Evolutionary conservation across 2,888 invertebrate species (phyloP).

Genomic region (Drosophila birchii): DNA sequence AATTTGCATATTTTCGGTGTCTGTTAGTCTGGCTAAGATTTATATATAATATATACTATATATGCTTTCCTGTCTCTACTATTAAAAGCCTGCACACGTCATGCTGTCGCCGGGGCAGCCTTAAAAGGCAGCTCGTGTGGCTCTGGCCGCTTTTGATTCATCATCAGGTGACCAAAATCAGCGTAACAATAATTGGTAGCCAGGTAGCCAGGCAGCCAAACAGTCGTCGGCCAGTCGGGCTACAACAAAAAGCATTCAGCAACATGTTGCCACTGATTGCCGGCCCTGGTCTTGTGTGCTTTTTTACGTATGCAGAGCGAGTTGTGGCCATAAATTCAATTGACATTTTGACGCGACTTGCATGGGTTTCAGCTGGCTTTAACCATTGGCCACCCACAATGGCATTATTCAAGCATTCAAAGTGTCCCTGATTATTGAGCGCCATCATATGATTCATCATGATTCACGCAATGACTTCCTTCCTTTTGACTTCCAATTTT

Average conservation of each 20-base stretch:
- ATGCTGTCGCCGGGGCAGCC: constrained; percentile 49
- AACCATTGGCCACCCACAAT: constrained; percentile 52
- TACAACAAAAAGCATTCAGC: not conserved
- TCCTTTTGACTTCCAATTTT: constrained; percentile 9
- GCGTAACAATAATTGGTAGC: constrained; percentile 27
- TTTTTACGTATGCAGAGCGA: constrained; percentile 52
- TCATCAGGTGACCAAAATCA: constrained; percentile 56
- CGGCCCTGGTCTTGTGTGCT: not conserved
- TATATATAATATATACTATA: constrained; percentile 15
- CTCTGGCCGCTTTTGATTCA: constrained; percentile 42
- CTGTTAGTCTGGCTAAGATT: constrained; percentile 18
- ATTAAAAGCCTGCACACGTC: constrained; percentile 54
- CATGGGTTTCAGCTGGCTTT: constrained; percentile 32
- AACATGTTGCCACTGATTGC: constrained; percentile 39
- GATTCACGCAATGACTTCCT: constrained; percentile 39
- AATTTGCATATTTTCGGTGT: constrained; percentile 56
- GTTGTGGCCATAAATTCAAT: constrained; percentile 63
- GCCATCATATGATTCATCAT: constrained; percentile 35
- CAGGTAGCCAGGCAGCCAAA: constrained; percentile 29
- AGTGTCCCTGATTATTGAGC: constrained; percentile 15
- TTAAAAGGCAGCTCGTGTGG: constrained; percentile 55
- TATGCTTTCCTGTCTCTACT: constrained; percentile 32
- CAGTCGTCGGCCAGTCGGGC: constrained; percentile 18
- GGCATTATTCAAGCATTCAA: constrained; percentile 45
- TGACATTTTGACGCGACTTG: constrained; percentile 66